Base-by-base conservation (phyloP, 1,140 invertebrate species). In the Conus ventricosus region DNA sequence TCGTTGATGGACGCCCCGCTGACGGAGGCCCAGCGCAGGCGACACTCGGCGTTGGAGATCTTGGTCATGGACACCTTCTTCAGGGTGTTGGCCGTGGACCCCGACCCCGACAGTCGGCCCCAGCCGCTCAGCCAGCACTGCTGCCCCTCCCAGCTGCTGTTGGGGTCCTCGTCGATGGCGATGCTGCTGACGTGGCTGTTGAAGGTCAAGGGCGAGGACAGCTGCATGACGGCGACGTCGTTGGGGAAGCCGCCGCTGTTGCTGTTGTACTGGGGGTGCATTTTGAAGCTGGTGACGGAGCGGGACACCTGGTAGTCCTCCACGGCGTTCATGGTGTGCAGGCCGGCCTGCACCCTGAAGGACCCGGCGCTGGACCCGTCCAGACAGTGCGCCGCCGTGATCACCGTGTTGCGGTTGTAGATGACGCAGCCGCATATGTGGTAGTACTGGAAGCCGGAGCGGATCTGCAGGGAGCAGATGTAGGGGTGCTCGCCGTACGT, bases 31-130 rank as follows among this genome's bases (percentile, higher is more conserved):
- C 90, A 92, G 17, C 81, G 51, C 5, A 55, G 53, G 23, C 60
- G 23, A 88, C 91, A 92, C 39, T 90, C 89, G 1, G 53, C 11
- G 87, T 92, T 91, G 55, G 90, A 75, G 75, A 91, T 90, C 75
- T 88, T 88, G 11, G 63, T 54, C 81, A 92, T 91, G 57, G 86
- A 85, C 0, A 88, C 89, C 20, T 91, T 81, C 84, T 89, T 82
- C 27, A 92, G 81, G 0, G 71, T 67, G 75, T 88, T 85, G 54
- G 91, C 80, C 0, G 87, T 63, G 4, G 83, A 75, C 17, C 88
- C 84, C 5, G 55, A 67, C n/a, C 88, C 88, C 7, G 85, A 82
- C 17, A 86, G 80, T 57, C 85, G 83, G 60, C 88, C 89, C 89
- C 89, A 89, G 6, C 89, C 89, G 15, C 51, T 87, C 25, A 89